Evolutionary conservation across 2,888 invertebrate species (phyloP), one percentile per base, ranked within the genome.

Genomic region (Drosophila birchii): DNA sequence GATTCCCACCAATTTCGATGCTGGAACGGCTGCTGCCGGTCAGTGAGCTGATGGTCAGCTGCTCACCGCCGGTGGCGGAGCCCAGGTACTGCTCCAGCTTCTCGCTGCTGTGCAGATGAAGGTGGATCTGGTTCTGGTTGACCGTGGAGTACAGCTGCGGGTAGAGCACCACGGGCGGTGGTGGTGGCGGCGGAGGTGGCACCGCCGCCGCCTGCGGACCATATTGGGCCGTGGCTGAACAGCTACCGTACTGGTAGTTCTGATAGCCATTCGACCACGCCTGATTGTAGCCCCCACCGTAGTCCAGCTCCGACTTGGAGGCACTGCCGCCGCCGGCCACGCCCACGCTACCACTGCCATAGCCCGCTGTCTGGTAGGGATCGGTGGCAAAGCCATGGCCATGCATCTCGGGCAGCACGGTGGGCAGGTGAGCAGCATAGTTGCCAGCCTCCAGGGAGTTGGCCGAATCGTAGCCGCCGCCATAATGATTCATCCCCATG

Each of bases 71-170:
- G 54, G 93, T 93, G 66, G 93, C 93, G 14, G 72, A 68, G 1
- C 94, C 94, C 72, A 95, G 92, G 78, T 94, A 95, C 88, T 95
- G 95, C 79, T 95, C 95, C 78, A 95, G 82, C 90, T 95, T 95
- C 59, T 95, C 95, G 8, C 94, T 93, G 20, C 94, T 93, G 91
- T 97, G 96, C 34, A 96, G 92, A 87, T 97, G 97, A 26, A 97
- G 94, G 90, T 97, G 97, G 73, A 97, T 96, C 93, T 97, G 96
- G 92, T 96, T 97, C 92, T 97, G 96, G 91, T 97, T 97, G 60
- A 97, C 96, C 29, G 96, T 96, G 45, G 96, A 96, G 91, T 96
- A 96, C 0, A 96, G 93, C 86, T 96, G 96, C 0, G 96, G 96
- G 87, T 94, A 95, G 0, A 96, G 94, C 23, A 97, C 95, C 95